These are phyloP conservation scores for Xylota sylvarum DNA, from an alignment of 2,888 invertebrate genomes.

Conservation along the genomic window DNA sequence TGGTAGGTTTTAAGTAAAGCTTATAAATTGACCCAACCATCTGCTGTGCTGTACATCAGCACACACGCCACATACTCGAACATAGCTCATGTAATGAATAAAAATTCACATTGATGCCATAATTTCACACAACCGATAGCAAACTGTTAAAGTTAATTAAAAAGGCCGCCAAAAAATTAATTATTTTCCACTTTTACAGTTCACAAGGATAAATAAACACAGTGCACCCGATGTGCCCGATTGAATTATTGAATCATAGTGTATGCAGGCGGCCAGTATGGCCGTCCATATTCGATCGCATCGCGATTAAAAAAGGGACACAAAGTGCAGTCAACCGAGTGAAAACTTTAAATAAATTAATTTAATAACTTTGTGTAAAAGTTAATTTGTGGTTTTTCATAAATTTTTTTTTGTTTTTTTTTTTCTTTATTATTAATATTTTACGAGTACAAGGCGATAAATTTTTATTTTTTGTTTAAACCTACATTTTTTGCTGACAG, in stretches of 20 bases:
- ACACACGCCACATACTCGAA: neutral
- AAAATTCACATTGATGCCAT: constrained; percentile 34
- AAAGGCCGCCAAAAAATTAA: constrained; percentile 55
- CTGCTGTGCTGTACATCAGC: neutral
- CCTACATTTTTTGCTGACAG: neutral
- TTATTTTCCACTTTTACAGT: constrained; percentile 61
- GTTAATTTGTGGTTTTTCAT: constrained; percentile 65
- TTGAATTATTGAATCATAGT: constrained; percentile 67
- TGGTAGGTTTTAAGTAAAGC: neutral
- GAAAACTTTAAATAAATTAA: constrained; percentile 66
- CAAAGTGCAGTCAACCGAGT: constrained; percentile 48
- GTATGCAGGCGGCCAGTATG: neutral
- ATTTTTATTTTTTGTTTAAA: neutral
- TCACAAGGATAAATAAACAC: constrained; percentile 59
- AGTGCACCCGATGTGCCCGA: constrained; percentile 56
- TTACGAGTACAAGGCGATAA: neutral
- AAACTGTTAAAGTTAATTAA: constrained; percentile 68
- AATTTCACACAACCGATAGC: constrained; percentile 25
- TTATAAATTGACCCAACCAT: neutral
- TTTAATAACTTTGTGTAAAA: constrained; percentile 54
- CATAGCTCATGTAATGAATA: constrained; percentile 5
- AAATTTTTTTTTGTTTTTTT: too few species aligned
- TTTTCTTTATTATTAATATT: constrained; percentile 11
- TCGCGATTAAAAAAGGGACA: constrained; percentile 38
- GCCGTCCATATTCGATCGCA: neutral